These are phyloP conservation scores for Limonius californicus DNA, from an alignment of 1,140 invertebrate species.

Conservation along the genomic window DNA sequence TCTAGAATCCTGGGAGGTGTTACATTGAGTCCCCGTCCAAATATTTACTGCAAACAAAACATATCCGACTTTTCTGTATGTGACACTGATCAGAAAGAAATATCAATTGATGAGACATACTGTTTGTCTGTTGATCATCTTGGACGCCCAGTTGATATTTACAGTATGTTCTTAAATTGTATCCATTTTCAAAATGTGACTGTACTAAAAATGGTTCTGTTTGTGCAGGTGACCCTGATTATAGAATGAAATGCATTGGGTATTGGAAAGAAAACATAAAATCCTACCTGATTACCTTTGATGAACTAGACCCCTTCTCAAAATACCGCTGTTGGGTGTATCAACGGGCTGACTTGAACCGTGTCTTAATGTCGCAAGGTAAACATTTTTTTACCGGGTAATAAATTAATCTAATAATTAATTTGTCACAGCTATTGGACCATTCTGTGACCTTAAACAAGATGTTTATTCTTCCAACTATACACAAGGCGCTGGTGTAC, in stretches of 20 bases:
- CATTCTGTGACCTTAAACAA: conserved; percentile 87
- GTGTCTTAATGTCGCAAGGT: conserved; percentile 78
- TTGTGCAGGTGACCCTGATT: conserved; percentile 84
- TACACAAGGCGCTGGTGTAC: conserved; percentile 86
- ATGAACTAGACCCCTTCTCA: conserved; percentile 92
- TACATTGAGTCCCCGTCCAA: conserved; percentile 86
- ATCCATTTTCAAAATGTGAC: neutral
- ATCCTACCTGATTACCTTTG: conserved; percentile 95
- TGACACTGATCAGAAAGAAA: conserved; percentile 89
- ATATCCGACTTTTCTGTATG: conserved; percentile 94
- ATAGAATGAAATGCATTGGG: conserved; percentile 95
- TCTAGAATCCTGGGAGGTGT: conserved; percentile 86
- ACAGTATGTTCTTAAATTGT: conserved; percentile 56
- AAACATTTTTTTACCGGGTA: neutral
- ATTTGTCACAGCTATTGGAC: conserved; percentile 62
- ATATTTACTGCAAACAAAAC: conserved; percentile 89
- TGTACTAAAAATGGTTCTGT: neutral
- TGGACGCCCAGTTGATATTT: conserved; percentile 89
- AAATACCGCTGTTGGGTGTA: conserved; percentile 98
- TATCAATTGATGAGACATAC: conserved; percentile 90
- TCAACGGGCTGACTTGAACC: conserved; percentile 89
- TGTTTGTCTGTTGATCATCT: conserved; percentile 94
- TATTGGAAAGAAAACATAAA: conserved; percentile 98
- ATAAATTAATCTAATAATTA: neutral
- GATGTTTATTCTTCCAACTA: conserved; percentile 84